Conservation (phyloP, 2,113 vertebrate species). For the Vireo altiloquus region DNA sequence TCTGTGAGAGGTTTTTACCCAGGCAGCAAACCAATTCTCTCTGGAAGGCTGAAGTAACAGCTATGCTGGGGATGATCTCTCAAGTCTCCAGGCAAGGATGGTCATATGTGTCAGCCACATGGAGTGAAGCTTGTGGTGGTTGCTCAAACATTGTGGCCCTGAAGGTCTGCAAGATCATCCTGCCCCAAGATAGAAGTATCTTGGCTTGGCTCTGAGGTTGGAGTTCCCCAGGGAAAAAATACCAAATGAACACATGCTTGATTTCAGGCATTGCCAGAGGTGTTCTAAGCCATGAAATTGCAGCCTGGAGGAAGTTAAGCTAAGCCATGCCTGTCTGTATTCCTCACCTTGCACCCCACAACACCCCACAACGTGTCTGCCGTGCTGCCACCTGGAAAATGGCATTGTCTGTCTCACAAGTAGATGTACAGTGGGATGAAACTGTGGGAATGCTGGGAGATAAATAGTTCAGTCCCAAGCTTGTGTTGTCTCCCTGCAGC, state of each 20-base stretch:
- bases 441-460: neutral
- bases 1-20: neutral
- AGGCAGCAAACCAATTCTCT: neutral
- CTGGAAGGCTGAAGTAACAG: neutral
- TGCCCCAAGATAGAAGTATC: neutral
- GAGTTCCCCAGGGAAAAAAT: neutral
- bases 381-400: neutral
- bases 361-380: neutral
- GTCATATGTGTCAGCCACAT: neutral
- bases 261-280: neutral
- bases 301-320: neutral
- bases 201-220: neutral
- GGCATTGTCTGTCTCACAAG: neutral
- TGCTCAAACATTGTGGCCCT: neutral
- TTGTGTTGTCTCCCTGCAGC: neutral
- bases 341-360: neutral
- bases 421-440: neutral
- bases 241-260: neutral
- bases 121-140: neutral
- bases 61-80: neutral
- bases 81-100: neutral
- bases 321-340: neutral
- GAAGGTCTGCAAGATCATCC: neutral
- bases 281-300: neutral
- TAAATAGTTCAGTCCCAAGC: neutral